Evolutionary conservation across 2,888 invertebrate species (phyloP).

Genomic region (Hetaerina titia): DNA sequence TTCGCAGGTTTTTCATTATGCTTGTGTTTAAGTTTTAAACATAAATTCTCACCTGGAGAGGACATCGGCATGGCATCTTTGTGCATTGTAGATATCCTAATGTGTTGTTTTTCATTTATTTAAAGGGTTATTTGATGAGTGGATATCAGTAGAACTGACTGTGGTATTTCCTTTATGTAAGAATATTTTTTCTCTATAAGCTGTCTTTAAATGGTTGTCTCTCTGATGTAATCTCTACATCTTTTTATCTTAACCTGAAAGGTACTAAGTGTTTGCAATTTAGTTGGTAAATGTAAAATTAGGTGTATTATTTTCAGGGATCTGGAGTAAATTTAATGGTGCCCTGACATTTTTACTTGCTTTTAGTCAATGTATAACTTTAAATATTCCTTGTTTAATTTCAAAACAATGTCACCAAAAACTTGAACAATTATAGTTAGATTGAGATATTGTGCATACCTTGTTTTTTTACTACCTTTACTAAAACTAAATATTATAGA

Average conservation of each 20-base stretch:
- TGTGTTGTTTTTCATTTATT: neutral
- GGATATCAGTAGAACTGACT: neutral
- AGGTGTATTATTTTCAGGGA: neutral
- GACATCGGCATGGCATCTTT: slow-evolving; percentile 61
- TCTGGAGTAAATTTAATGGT: neutral
- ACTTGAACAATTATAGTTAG: neutral
- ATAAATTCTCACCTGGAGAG: slow-evolving; percentile 17
- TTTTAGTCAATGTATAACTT: neutral
- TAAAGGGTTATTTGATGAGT: neutral
- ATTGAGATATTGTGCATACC: too few relatives aligned
- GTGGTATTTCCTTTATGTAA: slow-evolving; percentile 15
- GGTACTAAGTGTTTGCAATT: neutral
- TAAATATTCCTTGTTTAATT: neutral
- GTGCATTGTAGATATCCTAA: slow-evolving; percentile 44
- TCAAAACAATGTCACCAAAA: neutral
- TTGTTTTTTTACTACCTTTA: too few relatives aligned
- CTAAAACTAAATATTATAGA: too few relatives aligned
- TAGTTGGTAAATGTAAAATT: neutral
- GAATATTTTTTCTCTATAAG: neutral
- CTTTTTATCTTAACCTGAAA: too few relatives aligned
- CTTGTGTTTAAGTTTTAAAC: slow-evolving; percentile 38
- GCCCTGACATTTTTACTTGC: neutral
- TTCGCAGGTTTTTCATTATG: slow-evolving; percentile 55
- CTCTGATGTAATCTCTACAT: too few relatives aligned
- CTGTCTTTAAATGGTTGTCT: too few relatives aligned